Conservation (phyloP, 1,140 invertebrate species). For the Holotrichia oblita region DNA sequence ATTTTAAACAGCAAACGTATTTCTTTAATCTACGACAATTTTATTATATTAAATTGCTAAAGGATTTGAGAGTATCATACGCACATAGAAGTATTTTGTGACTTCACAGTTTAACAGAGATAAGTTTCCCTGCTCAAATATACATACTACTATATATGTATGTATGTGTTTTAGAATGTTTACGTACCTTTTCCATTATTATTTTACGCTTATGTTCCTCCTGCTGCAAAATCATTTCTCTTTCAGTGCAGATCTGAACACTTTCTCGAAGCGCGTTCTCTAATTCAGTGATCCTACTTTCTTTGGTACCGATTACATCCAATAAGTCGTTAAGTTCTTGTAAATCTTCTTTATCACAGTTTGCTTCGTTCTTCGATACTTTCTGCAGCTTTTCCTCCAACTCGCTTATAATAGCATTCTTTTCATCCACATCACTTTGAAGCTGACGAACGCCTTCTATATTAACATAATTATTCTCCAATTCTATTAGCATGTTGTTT, state of each 20-base stretch:
- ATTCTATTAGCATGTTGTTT: conserved; percentile 41
- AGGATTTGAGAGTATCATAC: too few relatives aligned
- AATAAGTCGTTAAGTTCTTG: conserved; percentile 60
- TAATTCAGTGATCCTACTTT: conserved; percentile 77
- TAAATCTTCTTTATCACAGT: conserved; percentile 51
- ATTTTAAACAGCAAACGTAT: too few relatives aligned
- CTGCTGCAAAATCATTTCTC: conserved; percentile 70
- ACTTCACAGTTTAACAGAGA: too few relatives aligned
- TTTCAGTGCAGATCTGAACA: conserved; percentile 70
- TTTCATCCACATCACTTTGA: conserved; percentile 50
- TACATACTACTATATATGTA: not conserved
- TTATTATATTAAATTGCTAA: too few relatives aligned
- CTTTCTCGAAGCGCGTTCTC: conserved; percentile 80
- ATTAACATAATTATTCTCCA: conserved; percentile 44
- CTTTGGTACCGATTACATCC: conserved; percentile 65
- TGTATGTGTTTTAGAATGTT: not conserved
- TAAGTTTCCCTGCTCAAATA: too few relatives aligned
- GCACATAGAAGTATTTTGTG: too few relatives aligned
- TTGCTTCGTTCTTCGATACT: conserved; percentile 41
- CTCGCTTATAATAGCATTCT: conserved; percentile 46
- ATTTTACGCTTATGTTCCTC: conserved; percentile 69
- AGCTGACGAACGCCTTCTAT: conserved; percentile 43
- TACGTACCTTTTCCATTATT: conserved; percentile 70
- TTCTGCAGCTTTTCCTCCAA: conserved; percentile 45
- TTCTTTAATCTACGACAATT: too few relatives aligned